Base-by-base conservation (phyloP, 1,140 invertebrate genomes). In the Agrilus planipennis region DNA sequence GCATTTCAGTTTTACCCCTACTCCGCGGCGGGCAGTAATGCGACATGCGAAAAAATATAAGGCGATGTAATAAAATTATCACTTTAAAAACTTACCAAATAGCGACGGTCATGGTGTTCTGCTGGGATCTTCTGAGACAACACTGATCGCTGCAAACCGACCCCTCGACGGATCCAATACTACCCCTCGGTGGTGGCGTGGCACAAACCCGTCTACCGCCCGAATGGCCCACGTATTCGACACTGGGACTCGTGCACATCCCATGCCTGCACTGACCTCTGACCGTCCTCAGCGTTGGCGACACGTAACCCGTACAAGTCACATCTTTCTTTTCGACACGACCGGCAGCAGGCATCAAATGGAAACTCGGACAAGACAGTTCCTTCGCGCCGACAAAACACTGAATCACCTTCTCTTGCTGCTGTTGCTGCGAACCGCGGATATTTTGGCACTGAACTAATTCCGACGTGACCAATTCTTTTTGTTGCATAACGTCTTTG, bases 41-140 rank as follows among this genome's bases (percentile, higher is more conserved):
- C n/a, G n/a, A n/a, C n/a, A n/a, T n/a, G n/a, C n/a, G n/a, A n/a
- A n/a, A n/a, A n/a, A n/a, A n/a, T n/a, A n/a, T n/a, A n/a, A n/a
- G n/a, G n/a, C n/a, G n/a, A n/a, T n/a, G n/a, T n/a, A n/a, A n/a
- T n/a, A n/a, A n/a, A n/a, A n/a, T n/a, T n/a, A n/a, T n/a, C n/a
- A n/a, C n/a, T n/a, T n/a, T n/a, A n/a, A n/a, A 15, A 30, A 75
- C 75, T 76, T 50, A 79, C 77, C 77, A 79, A 62, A 75, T 53
- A 63, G 72, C 60, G 57, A 74, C 55, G 51, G 67, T 57, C 50
- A 68, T 63, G n/a, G 72, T 63, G 54, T 64, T 65, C 68, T 58
- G 52, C n/a, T n/a, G n/a, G 67, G 55, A 68, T 63, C 58, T 58
- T 65, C 60, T 58, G 70, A 50, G 64, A 37, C 50, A 57, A 42